A percentile compares a stretch with the other conserved stretches of the same genome.
Evolutionary conservation across 1,140 invertebrate species (phyloP).

Genomic region (Drosophila ambigua): DNA sequence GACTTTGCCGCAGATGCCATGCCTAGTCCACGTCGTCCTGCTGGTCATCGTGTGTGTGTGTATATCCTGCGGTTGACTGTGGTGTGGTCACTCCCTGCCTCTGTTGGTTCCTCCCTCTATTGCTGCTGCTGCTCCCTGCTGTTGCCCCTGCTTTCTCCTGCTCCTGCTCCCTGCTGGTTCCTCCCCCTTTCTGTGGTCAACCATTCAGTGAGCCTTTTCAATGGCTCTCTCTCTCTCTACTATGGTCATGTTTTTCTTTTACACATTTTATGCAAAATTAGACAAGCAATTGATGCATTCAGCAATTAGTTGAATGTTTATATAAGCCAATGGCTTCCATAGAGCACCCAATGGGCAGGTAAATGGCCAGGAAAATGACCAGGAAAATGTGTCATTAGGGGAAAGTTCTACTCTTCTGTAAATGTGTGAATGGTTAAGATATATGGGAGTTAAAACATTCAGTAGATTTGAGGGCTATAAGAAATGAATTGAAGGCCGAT

Average conservation of each 20-base stretch:
- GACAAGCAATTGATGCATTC: constrained; percentile 52
- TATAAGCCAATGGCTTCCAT: constrained; percentile 25
- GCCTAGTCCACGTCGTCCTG: constrained; percentile 2
- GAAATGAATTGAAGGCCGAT: too few relatives aligned
- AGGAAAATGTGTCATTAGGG: constrained; percentile 6
- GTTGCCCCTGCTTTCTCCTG: background rate
- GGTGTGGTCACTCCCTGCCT: constrained; percentile 7
- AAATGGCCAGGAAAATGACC: constrained; percentile 15
- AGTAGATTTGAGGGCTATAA: too few relatives aligned
- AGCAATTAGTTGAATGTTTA: constrained; percentile 65
- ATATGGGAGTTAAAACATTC: too few relatives aligned
- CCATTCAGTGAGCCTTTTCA: constrained; percentile 17
- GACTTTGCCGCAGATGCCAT: constrained; percentile 54
- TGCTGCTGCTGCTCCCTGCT: background rate
- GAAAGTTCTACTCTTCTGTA: background rate
- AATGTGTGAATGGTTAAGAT: constrained; percentile 7
- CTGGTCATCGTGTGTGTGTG: constrained; percentile 30
- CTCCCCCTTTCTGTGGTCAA: constrained; percentile 28
- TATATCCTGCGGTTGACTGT: constrained; percentile 49
- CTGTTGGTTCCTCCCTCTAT: constrained; percentile 22
- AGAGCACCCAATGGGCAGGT: background rate
- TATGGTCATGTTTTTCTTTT: constrained; percentile 51
- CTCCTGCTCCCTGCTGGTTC: too few relatives aligned
- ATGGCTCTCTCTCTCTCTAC: background rate
- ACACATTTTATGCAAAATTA: constrained; percentile 79